phyloP scores from a whole-genome alignment of 2,113 vertebrate genomes.

The Lanius ludovicianus region DNA sequence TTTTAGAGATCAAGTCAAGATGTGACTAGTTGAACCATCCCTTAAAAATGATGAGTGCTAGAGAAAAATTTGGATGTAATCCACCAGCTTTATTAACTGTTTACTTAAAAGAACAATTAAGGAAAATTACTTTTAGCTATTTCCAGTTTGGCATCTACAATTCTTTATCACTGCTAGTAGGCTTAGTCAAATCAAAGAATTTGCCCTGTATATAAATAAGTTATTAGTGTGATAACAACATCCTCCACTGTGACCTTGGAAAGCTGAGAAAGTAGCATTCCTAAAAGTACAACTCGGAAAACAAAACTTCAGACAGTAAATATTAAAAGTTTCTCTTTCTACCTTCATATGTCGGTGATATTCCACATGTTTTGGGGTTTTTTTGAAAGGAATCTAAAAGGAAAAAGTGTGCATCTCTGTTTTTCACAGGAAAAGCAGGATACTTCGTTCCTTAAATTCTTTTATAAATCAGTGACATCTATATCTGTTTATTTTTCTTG shows the following conservation, averaged over 20 bases:
- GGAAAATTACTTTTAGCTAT: slow-evolving; percentile 49
- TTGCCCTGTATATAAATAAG: neutral
- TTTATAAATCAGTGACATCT: neutral
- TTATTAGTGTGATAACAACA: neutral
- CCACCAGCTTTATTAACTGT: slow-evolving; percentile 42
- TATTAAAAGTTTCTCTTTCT: neutral
- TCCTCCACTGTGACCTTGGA: neutral
- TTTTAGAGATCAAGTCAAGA: slow-evolving; percentile 40
- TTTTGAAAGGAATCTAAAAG: neutral
- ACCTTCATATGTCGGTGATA: neutral
- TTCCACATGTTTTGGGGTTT: neutral
- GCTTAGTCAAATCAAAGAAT: neutral
- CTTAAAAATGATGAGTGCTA: slow-evolving; percentile 5
- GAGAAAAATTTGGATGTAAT: slow-evolving; percentile 9
- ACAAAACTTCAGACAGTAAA: neutral
- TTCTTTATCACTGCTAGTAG: neutral
- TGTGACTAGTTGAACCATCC: neutral
- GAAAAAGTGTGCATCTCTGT: neutral
- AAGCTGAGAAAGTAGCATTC: neutral
- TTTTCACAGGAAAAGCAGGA: slow-evolving; percentile 22
- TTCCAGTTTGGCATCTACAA: slow-evolving; percentile 14
- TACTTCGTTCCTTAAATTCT: neutral
- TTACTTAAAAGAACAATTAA: slow-evolving; percentile 33
- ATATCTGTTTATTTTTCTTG: neutral
- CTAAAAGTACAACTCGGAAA: neutral